These are phyloP conservation scores for Neosalanx taihuensis DNA, from an alignment of 2,797 vertebrate species.

Conservation along the genomic window DNA sequence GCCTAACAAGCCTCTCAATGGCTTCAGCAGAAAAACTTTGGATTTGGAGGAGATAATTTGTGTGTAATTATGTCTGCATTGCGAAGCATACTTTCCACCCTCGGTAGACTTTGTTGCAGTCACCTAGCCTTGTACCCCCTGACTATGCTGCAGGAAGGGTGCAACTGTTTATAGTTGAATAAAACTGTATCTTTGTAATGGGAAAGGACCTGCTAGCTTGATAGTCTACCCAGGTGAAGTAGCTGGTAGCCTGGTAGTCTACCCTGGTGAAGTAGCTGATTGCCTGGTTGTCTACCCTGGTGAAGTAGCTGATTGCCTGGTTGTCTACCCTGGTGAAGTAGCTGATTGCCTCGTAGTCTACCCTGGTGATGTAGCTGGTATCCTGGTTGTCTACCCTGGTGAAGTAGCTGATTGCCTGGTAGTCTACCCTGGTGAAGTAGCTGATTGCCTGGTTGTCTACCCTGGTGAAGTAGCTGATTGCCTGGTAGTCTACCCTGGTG, in stretches of 20 bases:
- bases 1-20: slow-evolving; percentile 11
- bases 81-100: not conserved
- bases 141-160: not conserved
- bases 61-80: not conserved
- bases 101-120: not conserved
- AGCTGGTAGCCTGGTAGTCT: not conserved
- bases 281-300: too few relatives aligned
- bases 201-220: too few relatives aligned
- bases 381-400: not conserved
- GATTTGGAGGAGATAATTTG: not conserved
- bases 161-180: too few relatives aligned
- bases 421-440: not conserved
- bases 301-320: too few relatives aligned
- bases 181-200: too few relatives aligned
- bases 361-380: too few relatives aligned
- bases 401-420: too few relatives aligned
- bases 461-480: too few relatives aligned
- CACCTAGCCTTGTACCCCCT: not conserved
- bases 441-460: too few relatives aligned
- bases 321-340: too few relatives aligned
- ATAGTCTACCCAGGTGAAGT: not conserved
- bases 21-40: slow-evolving; percentile 1
- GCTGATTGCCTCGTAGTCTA: too few relatives aligned
- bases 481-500: not conserved
- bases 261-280: too few relatives aligned